Conservation (phyloP, 2,797 vertebrate genomes). For the Diplodus sargus region DNA sequence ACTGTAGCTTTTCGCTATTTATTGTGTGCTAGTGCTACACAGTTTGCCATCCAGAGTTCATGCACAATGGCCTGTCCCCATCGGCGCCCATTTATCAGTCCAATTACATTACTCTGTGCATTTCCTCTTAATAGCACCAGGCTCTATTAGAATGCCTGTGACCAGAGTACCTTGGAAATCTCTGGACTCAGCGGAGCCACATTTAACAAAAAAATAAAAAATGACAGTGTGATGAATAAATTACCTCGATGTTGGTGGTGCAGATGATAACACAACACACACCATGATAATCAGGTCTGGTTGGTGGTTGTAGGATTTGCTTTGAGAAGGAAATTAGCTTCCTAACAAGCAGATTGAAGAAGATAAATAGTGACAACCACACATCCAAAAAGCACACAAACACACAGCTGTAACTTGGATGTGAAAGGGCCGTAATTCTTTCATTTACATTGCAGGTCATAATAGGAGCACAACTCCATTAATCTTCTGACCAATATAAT, state of each 20-base stretch:
- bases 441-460: slow-evolving; percentile 57
- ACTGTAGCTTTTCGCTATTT: neutral
- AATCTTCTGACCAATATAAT: slow-evolving; percentile 69
- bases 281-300: slow-evolving; percentile 22
- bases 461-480: slow-evolving; percentile 51
- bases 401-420: slow-evolving; percentile 12
- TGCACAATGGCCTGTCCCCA: neutral
- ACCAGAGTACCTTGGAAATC: slow-evolving; percentile 6
- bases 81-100: slow-evolving; percentile 20
- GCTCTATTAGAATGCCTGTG: slow-evolving; percentile 25
- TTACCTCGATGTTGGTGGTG: slow-evolving; percentile 27
- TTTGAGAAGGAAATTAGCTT: slow-evolving; percentile 42
- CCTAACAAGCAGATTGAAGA: slow-evolving; percentile 34
- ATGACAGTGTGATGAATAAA: slow-evolving; percentile 37
- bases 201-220: neutral
- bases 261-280: slow-evolving; percentile 27
- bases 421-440: slow-evolving; percentile 43
- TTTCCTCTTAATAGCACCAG: neutral
- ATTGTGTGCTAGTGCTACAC: neutral
- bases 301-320: slow-evolving; percentile 9
- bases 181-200: neutral
- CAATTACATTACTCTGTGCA: slow-evolving; percentile 28
- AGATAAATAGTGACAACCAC: slow-evolving; percentile 20
- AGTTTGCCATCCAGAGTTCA: slow-evolving; percentile 22
- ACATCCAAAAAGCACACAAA: slow-evolving; percentile 1